Evolutionary conservation across 2,797 vertebrate genomes (phyloP).

Genomic region (Orientallactaga sibirica): DNA sequence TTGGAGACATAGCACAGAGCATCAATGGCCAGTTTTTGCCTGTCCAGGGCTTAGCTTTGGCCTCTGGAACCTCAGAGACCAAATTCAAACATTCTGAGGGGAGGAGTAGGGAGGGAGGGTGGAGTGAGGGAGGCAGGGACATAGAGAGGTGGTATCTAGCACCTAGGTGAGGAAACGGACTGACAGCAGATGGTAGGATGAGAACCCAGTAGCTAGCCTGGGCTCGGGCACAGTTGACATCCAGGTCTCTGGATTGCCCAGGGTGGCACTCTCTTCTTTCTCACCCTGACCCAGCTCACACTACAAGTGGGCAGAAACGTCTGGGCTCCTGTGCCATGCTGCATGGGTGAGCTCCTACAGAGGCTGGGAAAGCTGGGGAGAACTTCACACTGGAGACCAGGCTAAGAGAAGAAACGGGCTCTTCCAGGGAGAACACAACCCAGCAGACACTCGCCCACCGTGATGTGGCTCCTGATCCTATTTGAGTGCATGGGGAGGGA

Average conservation of each 20-base stretch:
- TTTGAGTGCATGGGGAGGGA: not conserved
- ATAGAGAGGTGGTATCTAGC: not conserved
- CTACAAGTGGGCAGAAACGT: rapidly evolving
- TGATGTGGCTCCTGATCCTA: not conserved
- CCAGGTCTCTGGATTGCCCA: not conserved
- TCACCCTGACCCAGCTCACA: not conserved
- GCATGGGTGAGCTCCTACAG: not conserved
- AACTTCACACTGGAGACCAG: not conserved
- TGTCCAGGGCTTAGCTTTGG: not conserved
- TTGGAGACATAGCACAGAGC: constrained; percentile 75
- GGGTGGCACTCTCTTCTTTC: not conserved
- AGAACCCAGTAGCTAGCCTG: not conserved
- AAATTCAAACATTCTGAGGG: not conserved
- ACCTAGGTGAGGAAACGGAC: not conserved
- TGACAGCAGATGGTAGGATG: rapidly evolving
- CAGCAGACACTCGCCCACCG: not conserved
- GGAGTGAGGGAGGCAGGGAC: not conserved
- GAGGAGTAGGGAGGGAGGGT: not conserved
- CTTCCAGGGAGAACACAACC: not conserved
- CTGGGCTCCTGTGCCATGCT: not conserved
- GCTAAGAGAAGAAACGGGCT: not conserved
- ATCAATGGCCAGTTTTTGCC: not conserved
- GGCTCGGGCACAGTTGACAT: not conserved
- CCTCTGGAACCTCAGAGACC: not conserved
- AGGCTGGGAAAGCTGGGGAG: not conserved